Conservation (phyloP, 2,888 invertebrate species). For the Callyntrura guangdongensis region DNA sequence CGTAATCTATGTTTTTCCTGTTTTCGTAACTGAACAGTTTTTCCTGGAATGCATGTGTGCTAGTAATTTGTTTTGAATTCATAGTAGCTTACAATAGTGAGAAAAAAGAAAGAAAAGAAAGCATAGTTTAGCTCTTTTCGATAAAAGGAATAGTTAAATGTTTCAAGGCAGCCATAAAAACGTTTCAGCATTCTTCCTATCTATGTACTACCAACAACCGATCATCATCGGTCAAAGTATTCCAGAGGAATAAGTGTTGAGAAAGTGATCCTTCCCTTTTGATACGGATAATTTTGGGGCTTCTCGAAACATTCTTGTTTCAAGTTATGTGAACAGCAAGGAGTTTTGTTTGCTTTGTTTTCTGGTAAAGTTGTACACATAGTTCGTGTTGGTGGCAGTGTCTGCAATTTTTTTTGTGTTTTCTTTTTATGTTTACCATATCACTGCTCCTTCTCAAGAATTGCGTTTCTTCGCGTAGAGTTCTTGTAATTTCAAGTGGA, state of each 20-base stretch:
- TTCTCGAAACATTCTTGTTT: conserved; percentile 4
- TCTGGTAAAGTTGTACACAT: neutral
- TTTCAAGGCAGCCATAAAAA: conserved; percentile 2
- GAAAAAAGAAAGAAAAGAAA: too few relatives aligned
- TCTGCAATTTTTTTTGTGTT: neutral
- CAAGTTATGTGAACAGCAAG: neutral
- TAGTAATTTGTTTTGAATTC: too few relatives aligned
- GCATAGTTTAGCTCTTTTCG: too few relatives aligned
- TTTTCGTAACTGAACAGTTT: too few relatives aligned
- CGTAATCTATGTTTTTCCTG: too few relatives aligned
- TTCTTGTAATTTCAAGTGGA: too few relatives aligned
- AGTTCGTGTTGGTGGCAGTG: neutral
- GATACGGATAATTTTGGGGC: neutral
- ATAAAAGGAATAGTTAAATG: neutral
- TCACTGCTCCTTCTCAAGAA: neutral
- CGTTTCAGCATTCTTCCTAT: neutral
- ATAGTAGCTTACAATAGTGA: too few relatives aligned
- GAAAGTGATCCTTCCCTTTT: neutral
- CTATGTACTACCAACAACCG: neutral
- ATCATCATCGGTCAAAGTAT: neutral
- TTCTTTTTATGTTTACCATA: conserved; percentile 16
- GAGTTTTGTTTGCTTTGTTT: neutral
- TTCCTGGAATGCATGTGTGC: too few relatives aligned
- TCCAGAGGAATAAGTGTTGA: neutral
- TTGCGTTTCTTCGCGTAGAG: too few relatives aligned